Conservation (phyloP, 2,888 invertebrate species). For the Endomychus coccineus region DNA sequence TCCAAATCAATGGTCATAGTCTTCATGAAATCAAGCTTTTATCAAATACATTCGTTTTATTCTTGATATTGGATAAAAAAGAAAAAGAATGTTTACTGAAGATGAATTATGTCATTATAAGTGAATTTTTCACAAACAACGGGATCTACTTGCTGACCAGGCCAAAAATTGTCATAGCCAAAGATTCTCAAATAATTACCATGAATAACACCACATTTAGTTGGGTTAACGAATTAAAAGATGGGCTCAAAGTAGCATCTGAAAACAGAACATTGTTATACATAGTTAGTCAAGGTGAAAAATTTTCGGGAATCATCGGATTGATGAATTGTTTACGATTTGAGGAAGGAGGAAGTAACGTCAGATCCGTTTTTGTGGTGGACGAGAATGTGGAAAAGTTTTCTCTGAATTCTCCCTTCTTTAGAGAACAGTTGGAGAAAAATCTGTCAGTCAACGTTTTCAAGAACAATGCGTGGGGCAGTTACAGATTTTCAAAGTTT, state of each 20-base stretch:
- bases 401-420: constrained; percentile 21
- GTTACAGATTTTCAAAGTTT: constrained; percentile 22
- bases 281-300: constrained; percentile 16
- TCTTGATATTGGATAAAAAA: too few species aligned
- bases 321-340: constrained; percentile 21
- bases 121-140: constrained; percentile 9
- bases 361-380: constrained; percentile 23
- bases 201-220: constrained; percentile 13
- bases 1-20: not conserved
- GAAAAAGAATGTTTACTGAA: constrained; percentile 2
- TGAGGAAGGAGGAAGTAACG: constrained; percentile 14
- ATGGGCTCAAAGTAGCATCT: constrained; percentile 9
- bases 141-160: constrained; percentile 14
- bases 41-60: too few species aligned
- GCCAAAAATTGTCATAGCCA: constrained; percentile 6
- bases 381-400: constrained; percentile 21
- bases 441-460: constrained; percentile 27
- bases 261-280: constrained; percentile 15
- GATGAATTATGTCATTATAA: constrained; percentile 10
- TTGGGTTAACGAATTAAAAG: constrained; percentile 19
- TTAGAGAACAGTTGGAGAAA: constrained; percentile 23
- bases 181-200: constrained; percentile 13
- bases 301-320: constrained; percentile 24
- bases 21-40: too few species aligned
- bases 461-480: constrained; percentile 27